Evolutionary conservation across 1,140 invertebrate genomes (phyloP), one percentile per base, ranked within the genome.

Genomic region (Caenorhabditis briggsae): DNA sequence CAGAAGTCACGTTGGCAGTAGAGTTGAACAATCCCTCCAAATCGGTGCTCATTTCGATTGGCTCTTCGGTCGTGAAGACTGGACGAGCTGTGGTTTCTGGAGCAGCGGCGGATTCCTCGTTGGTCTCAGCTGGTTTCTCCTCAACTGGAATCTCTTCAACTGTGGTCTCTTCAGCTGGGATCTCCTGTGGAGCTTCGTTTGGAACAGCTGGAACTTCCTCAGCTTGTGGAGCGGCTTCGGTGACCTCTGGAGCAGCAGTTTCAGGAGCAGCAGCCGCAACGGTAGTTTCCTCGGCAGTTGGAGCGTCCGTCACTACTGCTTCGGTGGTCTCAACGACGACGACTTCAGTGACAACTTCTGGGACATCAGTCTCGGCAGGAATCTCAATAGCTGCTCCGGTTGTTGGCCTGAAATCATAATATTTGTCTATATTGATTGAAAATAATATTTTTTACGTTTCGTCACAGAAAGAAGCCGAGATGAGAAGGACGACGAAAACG

Each of bases 41-140:
- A n/a, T 8, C 8, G 14, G 56, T n/a, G 2, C 8, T n/a, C 16
- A 5, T 5, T 20, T 58, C 56, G n/a, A 58, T n/a, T 58, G 56
- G 56, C 56, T 58, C 56, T 58, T 58, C 56, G 56, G 56, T 58
- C 16, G 50, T 2, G 56, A 58, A 58, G 3, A n/a, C 56, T 20
- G 56, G 56, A 58, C 56, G 56, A 58, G 61, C 25, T 33, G 61
- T 64, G n/a, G 59, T 23, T 61, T 61, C 59, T 61, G 59, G 23
- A 61, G 59, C 59, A 33, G 20, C 59, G 20, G 20, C 23, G 20
- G 23, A 7, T 7, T 14, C 56, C 16, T 16, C 56, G 6, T 7
- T n/a, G 7, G 56, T 7, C 18, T 58, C 56, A 18, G 18, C 33
- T 33, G 33, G 33, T 33, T 33, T 33, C 33, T 33, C 33, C 33